Conservation (phyloP, 1,140 invertebrate species). For the Drosophila bifasciata region DNA sequence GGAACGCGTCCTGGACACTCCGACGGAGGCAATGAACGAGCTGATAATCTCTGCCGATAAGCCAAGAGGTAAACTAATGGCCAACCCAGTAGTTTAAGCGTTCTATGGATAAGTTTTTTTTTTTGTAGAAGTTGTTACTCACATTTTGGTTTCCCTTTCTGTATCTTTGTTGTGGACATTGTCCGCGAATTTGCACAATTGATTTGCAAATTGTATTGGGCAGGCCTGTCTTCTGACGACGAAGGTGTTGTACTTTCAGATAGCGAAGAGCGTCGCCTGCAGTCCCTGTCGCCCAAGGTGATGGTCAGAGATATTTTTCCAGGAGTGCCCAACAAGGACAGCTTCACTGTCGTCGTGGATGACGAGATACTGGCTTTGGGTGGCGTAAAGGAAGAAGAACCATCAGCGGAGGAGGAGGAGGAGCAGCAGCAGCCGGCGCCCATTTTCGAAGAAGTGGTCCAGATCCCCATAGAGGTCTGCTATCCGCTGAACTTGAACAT, state of each 20-base stretch:
- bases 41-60: neutral
- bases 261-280: slow-evolving; percentile 51
- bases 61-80: slow-evolving; percentile 60
- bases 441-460: slow-evolving; percentile 36
- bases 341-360: slow-evolving; percentile 41
- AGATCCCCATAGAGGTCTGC: slow-evolving; percentile 34
- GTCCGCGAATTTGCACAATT: slow-evolving; percentile 42
- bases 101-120: slow-evolving; percentile 58
- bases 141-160: slow-evolving; percentile 48
- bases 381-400: slow-evolving; percentile 14
- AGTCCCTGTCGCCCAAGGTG: slow-evolving; percentile 50
- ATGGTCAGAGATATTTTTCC: slow-evolving; percentile 52
- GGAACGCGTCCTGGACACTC: slow-evolving; percentile 28
- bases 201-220: slow-evolving; percentile 38
- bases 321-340: slow-evolving; percentile 47
- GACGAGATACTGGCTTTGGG: slow-evolving; percentile 35
- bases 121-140: slow-evolving; percentile 52
- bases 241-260: slow-evolving; percentile 79
- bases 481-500: slow-evolving; percentile 41
- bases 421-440: no score
- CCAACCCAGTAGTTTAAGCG: slow-evolving; percentile 27
- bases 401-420: neutral
- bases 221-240: slow-evolving; percentile 73
- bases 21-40: neutral
- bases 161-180: slow-evolving; percentile 49